Conservation (phyloP, 2,888 invertebrate species). For the Podotricha telesiphe region DNA sequence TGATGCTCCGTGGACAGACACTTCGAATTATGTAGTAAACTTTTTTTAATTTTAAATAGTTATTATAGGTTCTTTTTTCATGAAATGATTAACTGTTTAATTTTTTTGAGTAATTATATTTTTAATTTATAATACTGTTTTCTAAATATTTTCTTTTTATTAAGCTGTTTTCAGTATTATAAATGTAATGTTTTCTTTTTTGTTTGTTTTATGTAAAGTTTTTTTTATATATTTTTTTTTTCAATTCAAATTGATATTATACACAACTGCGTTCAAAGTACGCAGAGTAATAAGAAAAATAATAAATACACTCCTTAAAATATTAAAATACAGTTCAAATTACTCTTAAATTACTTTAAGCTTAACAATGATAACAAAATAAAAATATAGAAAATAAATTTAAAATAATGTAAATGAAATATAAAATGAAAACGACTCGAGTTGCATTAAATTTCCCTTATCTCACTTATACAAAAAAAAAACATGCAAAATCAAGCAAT, state of each 20-base stretch:
- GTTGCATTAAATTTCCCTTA: slow-evolving; percentile 9
- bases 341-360: neutral
- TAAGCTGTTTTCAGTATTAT: neutral
- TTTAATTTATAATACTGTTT: slow-evolving; percentile 1
- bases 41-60: slow-evolving; percentile 30
- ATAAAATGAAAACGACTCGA: neutral
- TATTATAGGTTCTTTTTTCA: slow-evolving; percentile 35
- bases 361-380: neutral
- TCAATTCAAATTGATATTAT: neutral
- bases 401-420: neutral
- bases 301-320: neutral
- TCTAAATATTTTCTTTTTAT: slow-evolving; percentile 1
- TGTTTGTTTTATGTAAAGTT: neutral
- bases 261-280: neutral
- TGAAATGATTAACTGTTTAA: neutral
- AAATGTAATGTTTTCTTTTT: neutral
- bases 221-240: neutral
- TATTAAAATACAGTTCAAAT: neutral
- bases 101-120: neutral
- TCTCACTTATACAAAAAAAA: neutral
- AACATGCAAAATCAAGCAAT: neutral
- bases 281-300: neutral
- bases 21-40: slow-evolving; percentile 29
- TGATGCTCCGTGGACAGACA: slow-evolving; percentile 9
- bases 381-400: neutral